Evolutionary conservation across 1,140 invertebrate species (phyloP), one percentile per base, ranked within the genome.

Genomic region (Pentalonia nigronervosa): DNA sequence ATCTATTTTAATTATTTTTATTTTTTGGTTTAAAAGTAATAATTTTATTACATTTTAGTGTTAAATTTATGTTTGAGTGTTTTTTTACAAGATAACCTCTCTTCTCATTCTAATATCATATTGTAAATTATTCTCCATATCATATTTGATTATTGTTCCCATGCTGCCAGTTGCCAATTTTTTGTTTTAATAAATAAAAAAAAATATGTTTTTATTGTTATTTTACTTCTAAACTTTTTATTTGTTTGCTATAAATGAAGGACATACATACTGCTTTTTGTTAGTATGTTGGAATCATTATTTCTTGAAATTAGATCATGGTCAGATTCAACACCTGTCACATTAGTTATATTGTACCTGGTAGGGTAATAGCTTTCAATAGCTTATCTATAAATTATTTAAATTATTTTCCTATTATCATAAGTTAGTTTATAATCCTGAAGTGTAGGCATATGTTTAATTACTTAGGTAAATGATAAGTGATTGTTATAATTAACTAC

Each of bases 381-480:
- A 48, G 48, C 30, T 48, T 88, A 88, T 88, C 45, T 88, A 50
- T 50, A 47, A 20, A 34, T 88, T 88, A 88, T 88, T 88, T 76
- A 76, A 76, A 76, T 76, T 76, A 76, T 76, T 76, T 76, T n/a
- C 30, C 11, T 76, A 11, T 76, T 76, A n/a, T 3, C 30, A 34
- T 76, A 17, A n/a, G 60, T n/a, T 23, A 76, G n/a, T n/a, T 67
- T n/a, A 67, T 67, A 67, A 76, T 76, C n/a, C 30, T 34, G 60
- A 76, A 9, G 14, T 76, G 60, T n/a, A 76, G 30, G 60, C 60
- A n/a, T 76, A 14, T n/a, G 60, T n/a, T 76, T 76, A 76, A 76
- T 76, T 76, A 76, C 30, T 76, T 76, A n/a, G 60, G 25, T 67
- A 11, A 67, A 76, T 67, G 25, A 20, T 17, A n/a, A 41, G 17